Base-by-base conservation (phyloP, 2,113 vertebrate genomes). In the Epinephelus lanceolatus region DNA sequence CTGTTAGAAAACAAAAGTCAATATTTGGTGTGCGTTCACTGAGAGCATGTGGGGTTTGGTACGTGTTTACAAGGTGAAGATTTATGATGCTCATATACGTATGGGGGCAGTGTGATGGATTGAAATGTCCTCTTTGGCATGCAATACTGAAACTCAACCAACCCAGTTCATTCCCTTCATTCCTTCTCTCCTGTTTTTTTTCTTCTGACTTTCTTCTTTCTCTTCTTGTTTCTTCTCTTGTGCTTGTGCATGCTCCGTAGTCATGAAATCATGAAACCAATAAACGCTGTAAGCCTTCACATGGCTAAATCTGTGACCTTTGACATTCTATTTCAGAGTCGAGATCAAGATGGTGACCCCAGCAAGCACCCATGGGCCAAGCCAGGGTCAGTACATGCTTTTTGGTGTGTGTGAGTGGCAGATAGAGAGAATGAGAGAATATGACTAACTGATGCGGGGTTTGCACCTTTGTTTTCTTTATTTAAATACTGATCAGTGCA, bases 331-430 rank as follows among this genome's bases (percentile, higher is more conserved):
- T 93, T 89, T 79, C 85, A 96, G 97, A 96, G 94, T 91, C 92
- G 94, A 84, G 95, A 96, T 94, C 91, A 91, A 81, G 96, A 97
- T 89, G 94, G 93, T n/a, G 95, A 96, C 88, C 91, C 94, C 2
- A 95, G 94, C 61, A 95, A 96, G 89, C 96, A 96, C 53, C 96
- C 96, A 3, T 98, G 97, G 97, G 94, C 97, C 78, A 97, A 96
- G 84, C 95, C 96, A 80, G 96, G 98, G 98, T 99, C 94, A 96
- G 97, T 96, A 40, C 77, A 78, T 14, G 15, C n/a, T 45, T 65
- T 37, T 2, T 55, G 7, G 33, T 78, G 33, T 65, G 10, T 23
- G 19, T 65, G 30, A 27, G 27, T 76, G 18, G 5, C 3, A 37
- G 6, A 37, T 37, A 37, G 33, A 37, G 3, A 37, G 33, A 37